These are phyloP conservation scores for Aulostomus chinensis DNA, from an alignment of 2,797 vertebrate genomes.

Conservation along the genomic window DNA sequence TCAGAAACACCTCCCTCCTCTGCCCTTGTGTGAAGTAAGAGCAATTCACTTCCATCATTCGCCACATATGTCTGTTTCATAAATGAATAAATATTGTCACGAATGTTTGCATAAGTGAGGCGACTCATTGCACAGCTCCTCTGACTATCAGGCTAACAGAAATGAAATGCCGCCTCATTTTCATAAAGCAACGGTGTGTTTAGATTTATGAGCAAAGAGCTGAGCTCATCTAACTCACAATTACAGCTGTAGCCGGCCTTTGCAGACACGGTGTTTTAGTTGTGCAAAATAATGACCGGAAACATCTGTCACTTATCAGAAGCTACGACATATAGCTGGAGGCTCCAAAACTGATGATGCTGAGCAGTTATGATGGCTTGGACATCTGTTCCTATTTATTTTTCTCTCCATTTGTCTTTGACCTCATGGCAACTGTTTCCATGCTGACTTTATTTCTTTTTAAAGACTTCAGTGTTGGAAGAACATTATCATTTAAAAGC, in stretches of 20 bases:
- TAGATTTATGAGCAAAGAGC: constrained; percentile 1
- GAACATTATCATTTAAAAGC: background rate
- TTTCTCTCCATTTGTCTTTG: background rate
- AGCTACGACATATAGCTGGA: no score
- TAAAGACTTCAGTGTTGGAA: no score
- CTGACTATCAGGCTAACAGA: background rate
- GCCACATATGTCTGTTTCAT: background rate
- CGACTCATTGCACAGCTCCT: background rate
- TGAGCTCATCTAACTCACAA: background rate
- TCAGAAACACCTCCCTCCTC: no score
- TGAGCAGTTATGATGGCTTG: background rate
- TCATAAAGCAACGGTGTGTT: background rate
- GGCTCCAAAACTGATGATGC: background rate
- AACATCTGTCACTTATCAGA: no score
- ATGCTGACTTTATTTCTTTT: background rate
- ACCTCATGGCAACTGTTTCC: no score
- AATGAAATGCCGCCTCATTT: background rate
- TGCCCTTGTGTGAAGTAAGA: no score
- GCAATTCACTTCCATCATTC: no score
- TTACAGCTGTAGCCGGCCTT: no score
- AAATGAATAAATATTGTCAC: background rate
- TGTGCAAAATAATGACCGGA: background rate
- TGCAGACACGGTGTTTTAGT: no score
- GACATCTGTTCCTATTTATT: no score
- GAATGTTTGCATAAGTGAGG: background rate